Evolutionary conservation across 2,797 vertebrate genomes (phyloP).

Genomic region (Falco rusticolus): DNA sequence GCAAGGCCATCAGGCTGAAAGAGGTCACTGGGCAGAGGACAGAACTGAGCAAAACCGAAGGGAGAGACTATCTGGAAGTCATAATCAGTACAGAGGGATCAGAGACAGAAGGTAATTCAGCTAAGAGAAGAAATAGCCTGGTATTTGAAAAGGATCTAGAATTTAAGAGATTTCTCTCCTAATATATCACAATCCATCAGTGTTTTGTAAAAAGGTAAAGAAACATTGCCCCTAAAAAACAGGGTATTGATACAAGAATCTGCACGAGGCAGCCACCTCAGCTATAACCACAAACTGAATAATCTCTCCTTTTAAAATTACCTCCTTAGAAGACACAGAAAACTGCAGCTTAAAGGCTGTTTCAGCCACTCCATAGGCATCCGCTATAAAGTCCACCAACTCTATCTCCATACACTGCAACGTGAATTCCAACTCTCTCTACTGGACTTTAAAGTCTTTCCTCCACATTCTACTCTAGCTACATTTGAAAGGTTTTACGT

Average conservation of each 20-base stretch:
- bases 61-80: background rate
- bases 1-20: background rate
- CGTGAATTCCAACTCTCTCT: background rate
- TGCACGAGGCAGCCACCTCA: background rate
- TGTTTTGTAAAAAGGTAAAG: background rate
- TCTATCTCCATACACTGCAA: background rate
- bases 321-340: background rate
- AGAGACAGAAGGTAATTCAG: background rate
- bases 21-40: background rate
- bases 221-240: background rate
- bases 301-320: background rate
- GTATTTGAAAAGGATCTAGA: background rate
- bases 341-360: background rate
- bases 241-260: background rate
- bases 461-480: background rate
- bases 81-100: background rate
- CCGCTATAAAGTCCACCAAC: background rate
- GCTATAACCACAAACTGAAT: background rate
- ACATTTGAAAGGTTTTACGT: background rate
- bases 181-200: background rate
- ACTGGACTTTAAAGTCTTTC: background rate
- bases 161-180: background rate
- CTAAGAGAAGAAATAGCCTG: background rate
- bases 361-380: background rate
- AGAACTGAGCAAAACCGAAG: background rate